Percentiles rank a stretch among this genome's conserved stretches.
These are phyloP conservation scores for Cantharis rustica DNA, from an alignment of 2,888 invertebrate genomes.

Conservation along the genomic window DNA sequence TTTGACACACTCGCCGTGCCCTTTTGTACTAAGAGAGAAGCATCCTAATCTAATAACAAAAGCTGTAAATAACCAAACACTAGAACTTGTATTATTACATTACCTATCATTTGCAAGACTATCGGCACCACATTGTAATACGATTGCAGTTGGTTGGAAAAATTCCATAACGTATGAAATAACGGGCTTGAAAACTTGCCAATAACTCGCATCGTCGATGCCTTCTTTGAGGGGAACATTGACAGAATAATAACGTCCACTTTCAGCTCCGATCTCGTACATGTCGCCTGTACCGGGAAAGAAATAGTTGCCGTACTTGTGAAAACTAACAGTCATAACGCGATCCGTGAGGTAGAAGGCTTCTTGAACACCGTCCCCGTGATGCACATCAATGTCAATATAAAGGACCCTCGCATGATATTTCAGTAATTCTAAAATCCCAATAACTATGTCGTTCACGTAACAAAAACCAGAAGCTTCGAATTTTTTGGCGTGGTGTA, in stretches of 20 bases:
- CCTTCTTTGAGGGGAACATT: slow-evolving; percentile 98
- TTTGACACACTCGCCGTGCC: slow-evolving; percentile 97
- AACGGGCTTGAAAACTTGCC: slow-evolving; percentile 91
- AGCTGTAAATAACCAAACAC: background rate
- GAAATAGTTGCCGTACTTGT: slow-evolving; percentile 97
- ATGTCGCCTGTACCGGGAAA: slow-evolving; percentile 99
- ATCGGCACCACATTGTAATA: slow-evolving; percentile 97
- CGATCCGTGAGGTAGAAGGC: slow-evolving; percentile 96
- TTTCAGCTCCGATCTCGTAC: slow-evolving; percentile 97
- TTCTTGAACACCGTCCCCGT: slow-evolving; percentile 96
- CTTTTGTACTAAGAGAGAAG: slow-evolving; percentile 92
- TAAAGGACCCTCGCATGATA: slow-evolving; percentile 94
- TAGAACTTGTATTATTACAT: background rate
- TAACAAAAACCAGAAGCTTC: slow-evolving; percentile 99
- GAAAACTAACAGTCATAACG: slow-evolving; percentile 99
- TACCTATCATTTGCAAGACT: slow-evolving; percentile 89
- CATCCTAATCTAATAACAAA: slow-evolving; percentile 75
- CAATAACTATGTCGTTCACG: slow-evolving; percentile 98
- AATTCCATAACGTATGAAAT: slow-evolving; percentile 94
- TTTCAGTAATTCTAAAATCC: slow-evolving; percentile 91
- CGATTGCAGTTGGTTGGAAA: slow-evolving; percentile 95
- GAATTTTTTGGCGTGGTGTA: slow-evolving; percentile 99
- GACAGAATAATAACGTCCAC: slow-evolving; percentile 94
- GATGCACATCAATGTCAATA: slow-evolving; percentile 99
- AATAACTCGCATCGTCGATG: slow-evolving; percentile 92